These are phyloP conservation scores for Tetragonula clypearis DNA, from an alignment of 1,140 invertebrate genomes.

Conservation along the genomic window DNA sequence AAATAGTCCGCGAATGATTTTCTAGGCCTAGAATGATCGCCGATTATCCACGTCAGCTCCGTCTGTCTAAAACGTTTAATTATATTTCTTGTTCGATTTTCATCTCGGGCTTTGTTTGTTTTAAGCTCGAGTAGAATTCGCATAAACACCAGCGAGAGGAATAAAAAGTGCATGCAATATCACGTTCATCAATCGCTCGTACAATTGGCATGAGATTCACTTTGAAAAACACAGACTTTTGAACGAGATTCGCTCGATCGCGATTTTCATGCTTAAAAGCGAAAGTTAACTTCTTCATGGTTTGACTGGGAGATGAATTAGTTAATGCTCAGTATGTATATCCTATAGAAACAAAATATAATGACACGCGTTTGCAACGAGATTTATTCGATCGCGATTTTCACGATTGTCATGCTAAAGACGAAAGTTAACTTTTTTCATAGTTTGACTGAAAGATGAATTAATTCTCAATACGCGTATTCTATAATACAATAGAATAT, in stretches of 20 bases:
- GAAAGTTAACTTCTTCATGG: not conserved
- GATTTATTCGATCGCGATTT: not conserved
- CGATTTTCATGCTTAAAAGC: not conserved
- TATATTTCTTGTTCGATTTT: not conserved
- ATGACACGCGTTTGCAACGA: not conserved
- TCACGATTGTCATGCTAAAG: not conserved
- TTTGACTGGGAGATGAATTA: not conserved
- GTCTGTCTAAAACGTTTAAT: not conserved
- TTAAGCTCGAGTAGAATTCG: not conserved
- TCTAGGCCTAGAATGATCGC: not conserved
- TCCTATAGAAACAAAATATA: too few species aligned
- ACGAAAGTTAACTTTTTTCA: not conserved
- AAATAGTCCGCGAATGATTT: not conserved
- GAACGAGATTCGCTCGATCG: not conserved
- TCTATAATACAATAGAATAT: not conserved
- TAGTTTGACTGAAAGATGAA: not conserved
- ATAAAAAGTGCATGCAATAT: conserved; percentile 8
- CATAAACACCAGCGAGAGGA: not conserved
- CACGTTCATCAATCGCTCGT: not conserved
- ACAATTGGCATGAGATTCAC: not conserved
- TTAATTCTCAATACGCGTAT: not conserved
- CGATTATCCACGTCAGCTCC: conserved; percentile 10
- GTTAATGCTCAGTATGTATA: not conserved
- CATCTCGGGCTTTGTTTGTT: not conserved
- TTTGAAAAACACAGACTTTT: not conserved